These are phyloP conservation scores for Leptinotarsa rubiginosa DNA, from an alignment of 2,888 invertebrate species.

Conservation along the genomic window DNA sequence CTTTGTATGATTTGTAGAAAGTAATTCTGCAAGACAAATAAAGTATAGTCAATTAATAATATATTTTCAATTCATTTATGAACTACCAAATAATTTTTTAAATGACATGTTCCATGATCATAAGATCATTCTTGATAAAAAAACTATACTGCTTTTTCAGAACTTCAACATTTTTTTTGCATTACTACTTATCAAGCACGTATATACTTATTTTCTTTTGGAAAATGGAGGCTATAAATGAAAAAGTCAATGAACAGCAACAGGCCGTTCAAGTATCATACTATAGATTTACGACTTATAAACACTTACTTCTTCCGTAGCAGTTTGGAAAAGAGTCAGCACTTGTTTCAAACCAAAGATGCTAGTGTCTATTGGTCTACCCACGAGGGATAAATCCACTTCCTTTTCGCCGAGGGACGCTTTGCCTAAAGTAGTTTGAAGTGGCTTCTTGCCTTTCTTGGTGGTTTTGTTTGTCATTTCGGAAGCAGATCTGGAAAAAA, in stretches of 20 bases:
- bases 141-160: too few species aligned
- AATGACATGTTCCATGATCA: too few species aligned
- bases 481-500: slow-evolving; percentile 1
- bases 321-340: slow-evolving; percentile 78
- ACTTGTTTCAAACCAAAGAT: slow-evolving; percentile 78
- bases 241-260: neutral
- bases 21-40: too few species aligned
- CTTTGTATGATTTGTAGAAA: too few species aligned
- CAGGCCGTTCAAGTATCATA: neutral
- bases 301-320: slow-evolving; percentile 77
- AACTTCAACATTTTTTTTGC: too few species aligned
- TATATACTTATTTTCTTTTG: too few species aligned
- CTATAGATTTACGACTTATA: neutral
- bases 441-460: slow-evolving; percentile 56
- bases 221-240: neutral
- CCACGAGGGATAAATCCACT: slow-evolving; percentile 65
- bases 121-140: neutral
- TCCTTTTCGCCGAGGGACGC: slow-evolving; percentile 50
- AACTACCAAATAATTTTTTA: too few species aligned
- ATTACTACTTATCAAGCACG: too few species aligned
- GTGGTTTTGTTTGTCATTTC: slow-evolving; percentile 49
- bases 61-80: too few species aligned
- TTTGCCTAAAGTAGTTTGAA: slow-evolving; percentile 60
- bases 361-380: slow-evolving; percentile 77
- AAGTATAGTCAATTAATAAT: too few species aligned